Conservation (phyloP, 2,888 invertebrate genomes). For the Mactromeris polynyma region DNA sequence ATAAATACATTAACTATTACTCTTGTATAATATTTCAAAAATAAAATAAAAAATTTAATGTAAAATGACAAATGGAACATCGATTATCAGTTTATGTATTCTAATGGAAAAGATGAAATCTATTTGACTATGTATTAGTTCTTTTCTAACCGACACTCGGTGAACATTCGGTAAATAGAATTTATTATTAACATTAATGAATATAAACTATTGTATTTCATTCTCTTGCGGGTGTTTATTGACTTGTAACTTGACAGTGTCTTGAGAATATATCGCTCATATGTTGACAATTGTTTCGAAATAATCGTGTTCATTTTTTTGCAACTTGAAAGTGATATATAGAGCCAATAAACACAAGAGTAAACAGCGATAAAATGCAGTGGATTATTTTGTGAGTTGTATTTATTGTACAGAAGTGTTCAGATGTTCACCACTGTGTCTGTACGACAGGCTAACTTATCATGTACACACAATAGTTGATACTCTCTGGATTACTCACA, state of each 20-base stretch:
- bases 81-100: too few relatives aligned
- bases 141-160: not conserved
- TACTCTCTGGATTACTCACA: not conserved
- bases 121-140: not conserved
- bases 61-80: too few relatives aligned
- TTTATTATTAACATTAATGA: not conserved
- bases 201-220: not conserved
- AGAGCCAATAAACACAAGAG: not conserved
- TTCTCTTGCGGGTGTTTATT: not conserved
- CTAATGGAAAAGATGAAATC: too few relatives aligned
- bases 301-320: not conserved
- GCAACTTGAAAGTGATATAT: not conserved
- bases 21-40: too few relatives aligned
- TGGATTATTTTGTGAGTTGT: not conserved
- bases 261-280: not conserved
- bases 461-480: not conserved
- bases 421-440: too few relatives aligned
- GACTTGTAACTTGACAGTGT: not conserved
- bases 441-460: too few relatives aligned
- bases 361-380: not conserved
- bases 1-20: too few relatives aligned
- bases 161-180: not conserved
- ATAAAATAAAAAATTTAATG: too few relatives aligned
- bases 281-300: not conserved
- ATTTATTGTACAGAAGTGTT: too few relatives aligned